Conservation (phyloP, 1,140 invertebrate species). For the Latrodectus geometricus region DNA sequence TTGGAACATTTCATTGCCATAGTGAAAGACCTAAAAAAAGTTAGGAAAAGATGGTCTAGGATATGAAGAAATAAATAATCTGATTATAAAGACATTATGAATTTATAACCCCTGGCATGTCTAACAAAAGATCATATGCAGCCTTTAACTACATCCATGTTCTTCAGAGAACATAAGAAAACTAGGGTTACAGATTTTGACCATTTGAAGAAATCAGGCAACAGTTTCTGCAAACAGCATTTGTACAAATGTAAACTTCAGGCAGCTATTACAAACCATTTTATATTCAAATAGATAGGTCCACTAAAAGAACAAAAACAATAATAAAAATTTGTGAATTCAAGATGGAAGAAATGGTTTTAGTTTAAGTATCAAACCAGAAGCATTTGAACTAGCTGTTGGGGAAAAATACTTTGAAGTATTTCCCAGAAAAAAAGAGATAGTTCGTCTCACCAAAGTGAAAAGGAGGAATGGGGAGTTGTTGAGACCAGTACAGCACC, state of each 20-base stretch:
- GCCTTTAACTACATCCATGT: not conserved
- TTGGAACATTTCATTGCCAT: not conserved
- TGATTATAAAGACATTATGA: not conserved
- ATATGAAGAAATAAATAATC: not conserved
- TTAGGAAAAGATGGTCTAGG: not conserved
- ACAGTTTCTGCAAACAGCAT: not conserved
- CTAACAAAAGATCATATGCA: not conserved
- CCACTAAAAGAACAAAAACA: not conserved
- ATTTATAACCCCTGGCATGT: not conserved
- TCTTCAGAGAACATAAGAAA: not conserved
- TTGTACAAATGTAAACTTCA: not conserved
- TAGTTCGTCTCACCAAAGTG: not conserved
- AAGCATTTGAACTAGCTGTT: not conserved
- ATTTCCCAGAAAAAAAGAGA: not conserved
- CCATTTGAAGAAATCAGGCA: not conserved
- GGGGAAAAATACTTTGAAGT: not conserved
- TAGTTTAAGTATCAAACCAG: not conserved
- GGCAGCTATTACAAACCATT: not conserved
- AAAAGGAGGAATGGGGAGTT: not conserved
- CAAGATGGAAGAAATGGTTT: not conserved
- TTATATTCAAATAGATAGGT: not conserved
- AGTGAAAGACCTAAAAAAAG: not conserved
- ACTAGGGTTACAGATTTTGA: not conserved
- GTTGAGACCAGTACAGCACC: not conserved
- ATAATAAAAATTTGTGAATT: not conserved